phyloP scores from a whole-genome alignment of 2,888 invertebrate genomes.

The Tetramorium bicarinatum region DNA sequence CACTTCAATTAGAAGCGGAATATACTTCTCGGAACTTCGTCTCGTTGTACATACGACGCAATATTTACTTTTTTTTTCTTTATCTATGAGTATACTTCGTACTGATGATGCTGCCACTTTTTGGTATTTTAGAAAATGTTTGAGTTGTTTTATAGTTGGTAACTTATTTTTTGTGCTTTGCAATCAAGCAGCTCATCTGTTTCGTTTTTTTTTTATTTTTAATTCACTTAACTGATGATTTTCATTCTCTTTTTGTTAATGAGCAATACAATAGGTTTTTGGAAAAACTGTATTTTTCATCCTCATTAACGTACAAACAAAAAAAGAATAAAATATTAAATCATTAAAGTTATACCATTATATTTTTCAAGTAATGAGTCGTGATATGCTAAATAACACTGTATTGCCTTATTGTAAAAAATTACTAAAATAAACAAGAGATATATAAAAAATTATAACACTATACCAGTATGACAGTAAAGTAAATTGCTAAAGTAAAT shows the following conservation, averaged over 20 bases:
- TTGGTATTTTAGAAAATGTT: conserved; percentile 28
- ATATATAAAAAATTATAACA: background rate
- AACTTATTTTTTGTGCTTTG: conserved; percentile 21
- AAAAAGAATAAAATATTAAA: background rate
- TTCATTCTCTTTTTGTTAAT: background rate
- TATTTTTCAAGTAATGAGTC: background rate
- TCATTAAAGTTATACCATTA: background rate
- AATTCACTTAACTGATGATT: conserved; percentile 4
- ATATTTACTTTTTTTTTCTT: conserved; percentile 25
- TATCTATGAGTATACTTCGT: background rate
- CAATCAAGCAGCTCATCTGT: conserved; percentile 34
- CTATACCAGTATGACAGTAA: background rate
- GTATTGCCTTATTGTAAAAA: background rate
- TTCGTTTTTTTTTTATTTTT: conserved; percentile 11
- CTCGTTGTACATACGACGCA: background rate
- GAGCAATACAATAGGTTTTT: background rate
- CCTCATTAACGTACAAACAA: background rate
- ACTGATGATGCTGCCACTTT: conserved; percentile 17
- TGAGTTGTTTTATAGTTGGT: background rate
- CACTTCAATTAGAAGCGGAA: conserved; percentile 23
- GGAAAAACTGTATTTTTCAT: background rate
- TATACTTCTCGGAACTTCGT: background rate
- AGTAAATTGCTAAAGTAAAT: background rate
- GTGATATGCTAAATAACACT: background rate
- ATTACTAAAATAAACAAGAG: background rate